A percentile compares a stretch with the other conserved stretches of the same genome.
These are phyloP conservation scores for Cecropterus lyciades DNA, from an alignment of 1,140 invertebrate genomes.

Conservation along the genomic window DNA sequence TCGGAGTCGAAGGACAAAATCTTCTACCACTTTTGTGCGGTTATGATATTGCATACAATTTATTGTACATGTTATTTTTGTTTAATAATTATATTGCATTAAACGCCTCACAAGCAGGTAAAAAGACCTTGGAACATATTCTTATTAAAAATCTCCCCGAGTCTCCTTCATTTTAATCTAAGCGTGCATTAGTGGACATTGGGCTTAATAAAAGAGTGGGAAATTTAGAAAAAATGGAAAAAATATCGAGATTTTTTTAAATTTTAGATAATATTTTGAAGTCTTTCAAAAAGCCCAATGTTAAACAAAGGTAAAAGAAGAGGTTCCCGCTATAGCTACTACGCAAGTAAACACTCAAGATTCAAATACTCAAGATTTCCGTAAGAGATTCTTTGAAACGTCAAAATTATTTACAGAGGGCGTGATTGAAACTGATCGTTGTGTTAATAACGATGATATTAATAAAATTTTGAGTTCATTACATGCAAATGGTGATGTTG, in stretches of 20 bases:
- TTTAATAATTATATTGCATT: too few species aligned
- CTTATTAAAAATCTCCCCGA: slow-evolving; percentile 59
- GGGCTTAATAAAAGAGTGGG: slow-evolving; percentile 63
- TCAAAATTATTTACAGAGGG: slow-evolving; percentile 12
- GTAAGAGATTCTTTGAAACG: slow-evolving; percentile 79
- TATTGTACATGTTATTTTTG: too few species aligned
- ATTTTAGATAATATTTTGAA: not conserved
- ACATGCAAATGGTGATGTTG: slow-evolving; percentile 32
- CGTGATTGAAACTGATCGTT: slow-evolving; percentile 10
- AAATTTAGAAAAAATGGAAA: too few species aligned
- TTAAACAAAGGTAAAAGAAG: slow-evolving; percentile 68
- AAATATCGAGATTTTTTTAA: not conserved
- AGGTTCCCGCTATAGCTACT: slow-evolving; percentile 81
- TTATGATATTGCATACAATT: too few species aligned
- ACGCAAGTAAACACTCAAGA: slow-evolving; percentile 78
- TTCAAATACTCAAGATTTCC: slow-evolving; percentile 48
- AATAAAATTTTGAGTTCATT: not conserved
- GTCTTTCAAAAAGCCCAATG: slow-evolving; percentile 69
- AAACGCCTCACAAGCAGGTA: too few species aligned
- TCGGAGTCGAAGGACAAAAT: too few species aligned
- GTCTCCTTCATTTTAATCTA: slow-evolving; percentile 67
- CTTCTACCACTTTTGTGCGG: too few species aligned
- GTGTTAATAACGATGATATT: not conserved
- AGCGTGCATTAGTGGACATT: slow-evolving; percentile 69
- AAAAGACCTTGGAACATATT: slow-evolving; percentile 51